A percentile compares a stretch with the other conserved stretches of the same genome.
Conservation (phyloP, 2,113 vertebrate species). For the Paracanthobrama guichenoti region DNA sequence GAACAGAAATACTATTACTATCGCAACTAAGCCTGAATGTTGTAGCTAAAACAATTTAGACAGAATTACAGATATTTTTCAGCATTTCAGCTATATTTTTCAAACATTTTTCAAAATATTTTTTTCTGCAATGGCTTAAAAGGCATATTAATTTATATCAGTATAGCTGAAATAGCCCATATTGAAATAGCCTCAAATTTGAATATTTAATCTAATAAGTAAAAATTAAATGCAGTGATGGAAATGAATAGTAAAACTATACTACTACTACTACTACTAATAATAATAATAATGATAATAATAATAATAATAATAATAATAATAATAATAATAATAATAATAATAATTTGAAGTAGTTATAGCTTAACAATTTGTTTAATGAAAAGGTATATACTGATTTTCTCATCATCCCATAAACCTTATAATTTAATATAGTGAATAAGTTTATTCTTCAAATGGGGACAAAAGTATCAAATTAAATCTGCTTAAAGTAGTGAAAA, state of each 20-base stretch:
- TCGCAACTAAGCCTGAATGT: neutral
- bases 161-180: neutral
- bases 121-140: neutral
- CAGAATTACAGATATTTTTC: neutral
- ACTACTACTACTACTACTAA: too few species aligned
- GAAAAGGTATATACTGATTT: too few species aligned
- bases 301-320: neutral
- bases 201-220: neutral
- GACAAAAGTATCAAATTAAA: too few species aligned
- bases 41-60: neutral
- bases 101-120: neutral
- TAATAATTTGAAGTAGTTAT: neutral
- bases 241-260: too few species aligned
- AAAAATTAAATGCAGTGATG: neutral
- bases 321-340: neutral
- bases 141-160: neutral
- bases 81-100: neutral
- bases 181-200: neutral
- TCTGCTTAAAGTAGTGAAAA: too few species aligned
- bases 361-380: too few species aligned
- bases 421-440: too few species aligned
- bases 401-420: too few species aligned
- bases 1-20: neutral
- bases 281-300: too few species aligned
- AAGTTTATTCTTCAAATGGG: too few species aligned